Evolutionary conservation across 2,888 invertebrate species (phyloP).

Genomic region (Fragum fragum): DNA sequence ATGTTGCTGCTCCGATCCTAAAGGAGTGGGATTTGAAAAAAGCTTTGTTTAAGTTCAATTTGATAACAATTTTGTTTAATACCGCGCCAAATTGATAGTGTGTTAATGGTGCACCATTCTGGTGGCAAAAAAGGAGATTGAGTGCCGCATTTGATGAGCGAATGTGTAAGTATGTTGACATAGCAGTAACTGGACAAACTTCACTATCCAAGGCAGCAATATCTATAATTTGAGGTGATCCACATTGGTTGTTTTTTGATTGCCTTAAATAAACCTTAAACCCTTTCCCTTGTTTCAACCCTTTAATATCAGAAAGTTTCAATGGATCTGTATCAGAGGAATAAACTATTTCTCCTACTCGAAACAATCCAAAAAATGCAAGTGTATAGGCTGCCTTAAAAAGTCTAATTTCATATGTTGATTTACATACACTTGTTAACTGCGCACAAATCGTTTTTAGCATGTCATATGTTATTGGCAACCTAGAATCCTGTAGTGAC

Average conservation of each 20-base stretch:
- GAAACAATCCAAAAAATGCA: constrained; percentile 19
- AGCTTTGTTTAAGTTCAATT: neutral
- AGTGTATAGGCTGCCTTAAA: constrained; percentile 11
- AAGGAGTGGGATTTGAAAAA: constrained; percentile 16
- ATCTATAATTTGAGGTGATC: neutral
- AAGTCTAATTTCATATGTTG: constrained; percentile 15
- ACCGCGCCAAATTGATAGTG: constrained; percentile 29
- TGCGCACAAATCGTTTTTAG: neutral
- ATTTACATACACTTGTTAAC: constrained; percentile 3
- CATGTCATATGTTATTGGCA: constrained; percentile 15
- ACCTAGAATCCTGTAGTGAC: neutral
- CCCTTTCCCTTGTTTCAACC: neutral
- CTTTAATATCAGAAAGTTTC: neutral
- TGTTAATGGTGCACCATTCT: neutral
- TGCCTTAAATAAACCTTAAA: neutral
- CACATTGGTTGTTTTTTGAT: constrained; percentile 27
- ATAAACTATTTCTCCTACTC: constrained; percentile 1
- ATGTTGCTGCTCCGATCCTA: constrained; percentile 11
- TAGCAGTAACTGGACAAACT: constrained; percentile 19
- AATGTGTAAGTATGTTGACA: neutral
- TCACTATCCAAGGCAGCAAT: neutral
- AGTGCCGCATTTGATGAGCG: neutral
- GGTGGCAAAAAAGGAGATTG: constrained; percentile 24
- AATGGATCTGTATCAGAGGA: neutral
- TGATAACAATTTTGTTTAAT: neutral